Base-by-base conservation (phyloP, 2,113 vertebrate genomes). In the Epinephelus fuscoguttatus region DNA sequence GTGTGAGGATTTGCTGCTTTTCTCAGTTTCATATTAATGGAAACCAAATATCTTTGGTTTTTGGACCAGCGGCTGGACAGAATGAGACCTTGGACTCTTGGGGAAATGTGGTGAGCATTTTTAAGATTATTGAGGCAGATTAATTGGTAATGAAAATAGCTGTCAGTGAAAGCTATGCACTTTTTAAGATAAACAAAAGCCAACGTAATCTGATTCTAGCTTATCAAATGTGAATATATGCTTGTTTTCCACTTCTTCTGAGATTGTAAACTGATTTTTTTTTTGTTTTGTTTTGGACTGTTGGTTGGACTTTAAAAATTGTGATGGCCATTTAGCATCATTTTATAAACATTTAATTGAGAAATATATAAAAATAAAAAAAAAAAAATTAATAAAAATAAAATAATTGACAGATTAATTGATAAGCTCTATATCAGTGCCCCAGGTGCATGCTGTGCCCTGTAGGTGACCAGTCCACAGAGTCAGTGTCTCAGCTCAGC, bases 221-320 rank as follows among this genome's bases (percentile, higher is more conserved):
- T 21, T 33, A 5, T 69, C 2, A 11, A 23, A 71, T 71, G 9
- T 30, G 25, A 49, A 27, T 47, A 68, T 27, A 10, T 27, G 23
- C 40, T 27, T 60, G 4, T 59, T 59, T 25, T 13, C 23, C 4
- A 13, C 9, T 6, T 60, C n/a, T 45, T 55, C 30, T 12, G 6
- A 9, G 15, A 14, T 15, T 17, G 12, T 23, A 50, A 53, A 40
- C 3, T 25, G 47, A 52, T 7, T 30, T 4, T 19, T 17, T 30
- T 49, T 21, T 25, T 5, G 11, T 56, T 70, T 40, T 55, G 25
- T 70, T 70, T 55, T 55, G 19, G 50, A 69, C 23, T n/a, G 11
- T n/a, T 67, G 17, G n/a, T 67, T 25, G 63, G 64, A 67, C 25
- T 64, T 64, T 12, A 25, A 18, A 33, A 49, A 64, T 23, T 64